Percentiles rank a stretch among this genome's conserved stretches.
Conservation (phyloP, 1,140 invertebrate genomes). For the fruit fly (Drosophila melanogaster) region DNA sequence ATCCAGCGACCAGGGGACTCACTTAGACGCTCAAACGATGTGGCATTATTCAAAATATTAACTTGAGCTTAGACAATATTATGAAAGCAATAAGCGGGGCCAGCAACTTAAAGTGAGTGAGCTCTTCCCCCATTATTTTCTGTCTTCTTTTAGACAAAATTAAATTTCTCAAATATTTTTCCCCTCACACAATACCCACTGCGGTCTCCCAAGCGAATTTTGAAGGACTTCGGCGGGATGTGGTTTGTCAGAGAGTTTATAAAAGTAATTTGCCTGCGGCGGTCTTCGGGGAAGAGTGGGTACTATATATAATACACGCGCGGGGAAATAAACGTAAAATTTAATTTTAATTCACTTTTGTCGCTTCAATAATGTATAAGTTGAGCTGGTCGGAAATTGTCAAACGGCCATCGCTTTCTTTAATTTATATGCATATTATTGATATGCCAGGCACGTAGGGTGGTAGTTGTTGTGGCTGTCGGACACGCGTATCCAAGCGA, state of each 20-base stretch:
- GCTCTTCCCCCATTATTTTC: conserved; percentile 30
- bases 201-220: conserved; percentile 26
- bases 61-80: conserved; percentile 55
- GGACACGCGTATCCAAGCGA: conserved; percentile 24
- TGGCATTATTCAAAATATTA: conserved; percentile 76
- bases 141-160: conserved; percentile 53
- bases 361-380: conserved; percentile 69
- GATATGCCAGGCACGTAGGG: conserved; percentile 53
- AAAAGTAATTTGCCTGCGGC: conserved; percentile 73
- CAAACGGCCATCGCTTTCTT: conserved; percentile 23
- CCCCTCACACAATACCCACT: conserved; percentile 16
- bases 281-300: conserved; percentile 1
- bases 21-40: conserved; percentile 72
- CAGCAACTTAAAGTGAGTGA: background rate
- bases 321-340: conserved; percentile 28
- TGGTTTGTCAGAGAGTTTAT: conserved; percentile 65
- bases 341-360: conserved; percentile 74
- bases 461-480: conserved; percentile 15
- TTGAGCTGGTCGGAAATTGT: conserved; percentile 44
- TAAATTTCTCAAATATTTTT: conserved; percentile 48
- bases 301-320: conserved; percentile 7
- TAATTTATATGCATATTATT: conserved; percentile 39
- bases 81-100: conserved; percentile 41
- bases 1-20: conserved; percentile 40
- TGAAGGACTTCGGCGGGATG: conserved; percentile 34